These are phyloP conservation scores for Onychomys arenicola DNA, from an alignment of 2,797 vertebrate genomes.

Conservation along the genomic window DNA sequence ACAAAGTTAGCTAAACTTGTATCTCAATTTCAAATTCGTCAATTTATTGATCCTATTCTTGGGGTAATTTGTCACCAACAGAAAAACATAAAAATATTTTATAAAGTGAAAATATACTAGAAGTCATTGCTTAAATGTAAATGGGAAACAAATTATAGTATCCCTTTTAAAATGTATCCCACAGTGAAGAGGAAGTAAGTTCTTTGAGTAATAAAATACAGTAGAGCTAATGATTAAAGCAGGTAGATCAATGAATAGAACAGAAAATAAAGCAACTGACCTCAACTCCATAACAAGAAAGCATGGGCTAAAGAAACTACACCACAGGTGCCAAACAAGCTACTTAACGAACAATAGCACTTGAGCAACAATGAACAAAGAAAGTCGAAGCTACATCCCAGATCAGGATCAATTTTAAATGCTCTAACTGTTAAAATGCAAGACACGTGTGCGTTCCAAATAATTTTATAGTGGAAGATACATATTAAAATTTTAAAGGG, in stretches of 20 bases:
- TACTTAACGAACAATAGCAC: not conserved
- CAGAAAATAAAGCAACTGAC: not conserved
- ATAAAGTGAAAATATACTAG: not conserved
- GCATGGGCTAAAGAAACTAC: not conserved
- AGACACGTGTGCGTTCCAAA: constrained; percentile 28
- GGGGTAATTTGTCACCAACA: not conserved
- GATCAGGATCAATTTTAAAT: not conserved
- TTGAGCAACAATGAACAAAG: not conserved
- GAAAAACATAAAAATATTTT: not conserved
- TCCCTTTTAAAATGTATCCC: not conserved
- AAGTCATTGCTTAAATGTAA: constrained; percentile 6
- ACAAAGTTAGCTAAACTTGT: not conserved
- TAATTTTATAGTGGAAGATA: not conserved
- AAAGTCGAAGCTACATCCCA: not conserved
- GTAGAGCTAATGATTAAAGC: constrained; percentile 8
- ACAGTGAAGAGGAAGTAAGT: not conserved
- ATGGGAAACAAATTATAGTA: constrained; percentile 27
- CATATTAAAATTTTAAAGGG: not conserved
- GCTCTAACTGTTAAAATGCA: constrained; percentile 6
- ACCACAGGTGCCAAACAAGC: not conserved
- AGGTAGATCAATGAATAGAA: not conserved
- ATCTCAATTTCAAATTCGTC: constrained; percentile 20
- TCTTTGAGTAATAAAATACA: constrained; percentile 40
- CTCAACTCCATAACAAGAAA: not conserved
- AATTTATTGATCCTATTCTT: constrained; percentile 26